Conservation (phyloP, 1,140 invertebrate genomes). For the Anthonomus grandis region DNA sequence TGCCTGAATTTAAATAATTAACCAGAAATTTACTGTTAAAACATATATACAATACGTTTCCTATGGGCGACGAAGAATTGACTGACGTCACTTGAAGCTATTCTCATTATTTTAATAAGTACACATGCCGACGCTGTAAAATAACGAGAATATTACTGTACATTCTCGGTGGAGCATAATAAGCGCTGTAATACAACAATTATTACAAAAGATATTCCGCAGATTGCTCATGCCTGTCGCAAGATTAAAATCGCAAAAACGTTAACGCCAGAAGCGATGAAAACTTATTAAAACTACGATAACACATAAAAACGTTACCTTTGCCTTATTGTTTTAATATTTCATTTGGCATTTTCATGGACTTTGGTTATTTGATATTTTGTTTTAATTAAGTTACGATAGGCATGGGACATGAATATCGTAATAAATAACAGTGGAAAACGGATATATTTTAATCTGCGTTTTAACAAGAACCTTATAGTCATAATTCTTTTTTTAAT, state of each 20-base stretch:
- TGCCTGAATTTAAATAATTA: no score
- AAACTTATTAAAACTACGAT: background rate
- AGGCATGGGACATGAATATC: no score
- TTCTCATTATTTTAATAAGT: background rate
- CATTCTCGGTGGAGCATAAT: background rate
- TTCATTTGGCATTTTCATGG: background rate
- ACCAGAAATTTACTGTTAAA: no score
- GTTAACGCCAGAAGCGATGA: background rate
- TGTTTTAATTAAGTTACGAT: no score
- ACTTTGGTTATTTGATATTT: background rate
- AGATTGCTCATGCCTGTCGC: background rate
- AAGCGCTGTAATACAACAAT: background rate
- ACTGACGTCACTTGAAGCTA: no score
- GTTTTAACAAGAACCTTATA: no score
- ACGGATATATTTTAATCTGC: no score
- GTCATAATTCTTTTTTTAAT: no score
- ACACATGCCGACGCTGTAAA: background rate
- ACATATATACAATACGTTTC: no score
- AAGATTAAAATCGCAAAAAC: background rate
- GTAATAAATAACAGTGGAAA: no score
- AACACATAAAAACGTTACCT: background rate
- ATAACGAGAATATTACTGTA: background rate
- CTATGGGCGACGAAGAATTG: no score
- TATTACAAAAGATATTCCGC: background rate
- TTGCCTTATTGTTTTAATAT: background rate